Base-by-base conservation (phyloP, 2,888 invertebrate species). In the Microdon myrmicae region DNA sequence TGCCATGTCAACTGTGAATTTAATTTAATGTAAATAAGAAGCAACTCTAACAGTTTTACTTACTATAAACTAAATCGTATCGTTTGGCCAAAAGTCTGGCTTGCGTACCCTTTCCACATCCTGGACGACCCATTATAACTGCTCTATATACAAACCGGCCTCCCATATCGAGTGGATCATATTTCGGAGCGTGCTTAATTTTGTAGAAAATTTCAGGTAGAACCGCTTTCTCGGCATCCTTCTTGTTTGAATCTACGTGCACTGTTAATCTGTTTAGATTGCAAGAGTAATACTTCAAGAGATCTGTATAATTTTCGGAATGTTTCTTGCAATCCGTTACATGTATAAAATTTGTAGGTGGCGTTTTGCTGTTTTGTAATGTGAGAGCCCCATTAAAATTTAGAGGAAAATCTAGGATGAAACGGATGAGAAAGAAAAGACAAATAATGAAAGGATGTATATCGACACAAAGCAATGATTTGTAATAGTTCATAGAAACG, bases 21-120 rank as follows among this genome's bases (percentile, higher is more conserved):
- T n/a, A n/a, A n/a, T n/a, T n/a, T n/a, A n/a, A 2, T 26, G 41
- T 9, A 20, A 25, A 26, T 6, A 29, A 16, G 25, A 23, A 29
- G 9, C n/a, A n/a, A 4, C 5, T 38, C 9, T 81, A 83, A 69
- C 48, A 77, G 72, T 49, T 81, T 77, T 68, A 83, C 83, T 70
- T 75, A 83, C 83, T 73, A 64, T 83, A 81, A 2, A 84, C 75
- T 5, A 86, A 68, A 67, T 83, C 79, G 67, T 84, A 81, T 41
- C 78, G 77, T 41, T 80, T 70, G 1, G 80, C 75, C 17, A 87
- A 70, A 16, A 83, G 71, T 58, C 77, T 76, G 0, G 84, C 86
- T 67, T 86, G 79, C 0, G 82, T 82, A 47, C 79, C 81, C 44
- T 83, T 78, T 1, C 85, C 84, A 2, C 83, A 83, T 8, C 86